Conservation (phyloP, 2,888 invertebrate genomes). For the Tenthredo notha region DNA sequence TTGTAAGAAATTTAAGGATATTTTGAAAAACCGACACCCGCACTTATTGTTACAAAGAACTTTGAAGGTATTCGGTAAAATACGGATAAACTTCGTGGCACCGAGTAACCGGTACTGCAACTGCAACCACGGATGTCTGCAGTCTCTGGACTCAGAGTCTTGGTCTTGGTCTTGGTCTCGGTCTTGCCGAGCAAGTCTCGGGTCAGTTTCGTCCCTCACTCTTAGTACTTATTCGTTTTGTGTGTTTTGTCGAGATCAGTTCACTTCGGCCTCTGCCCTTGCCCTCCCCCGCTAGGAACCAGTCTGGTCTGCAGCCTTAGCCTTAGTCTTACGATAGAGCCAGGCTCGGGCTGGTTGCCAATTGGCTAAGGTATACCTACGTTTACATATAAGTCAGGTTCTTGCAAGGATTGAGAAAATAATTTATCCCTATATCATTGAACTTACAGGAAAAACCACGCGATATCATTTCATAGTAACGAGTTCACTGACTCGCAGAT, state of each 20-base stretch:
- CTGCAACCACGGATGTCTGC: constrained; percentile 33
- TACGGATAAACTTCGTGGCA: background rate
- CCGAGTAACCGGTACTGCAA: constrained; percentile 48
- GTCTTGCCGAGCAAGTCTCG: constrained; percentile 24
- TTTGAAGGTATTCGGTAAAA: constrained; percentile 3
- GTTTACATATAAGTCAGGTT: background rate
- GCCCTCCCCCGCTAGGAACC: constrained; percentile 43
- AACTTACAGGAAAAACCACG: background rate
- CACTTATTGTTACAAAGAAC: background rate
- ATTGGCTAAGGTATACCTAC: constrained; percentile 59
- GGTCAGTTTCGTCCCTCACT: constrained; percentile 32
- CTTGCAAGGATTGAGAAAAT: constrained; percentile 11
- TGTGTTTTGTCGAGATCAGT: constrained; percentile 54
- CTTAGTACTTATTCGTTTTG: constrained; percentile 45
- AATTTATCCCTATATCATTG: constrained; percentile 7
- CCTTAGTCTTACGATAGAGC: constrained; percentile 59
- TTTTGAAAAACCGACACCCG: background rate
- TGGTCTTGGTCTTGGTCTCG: constrained; percentile 30
- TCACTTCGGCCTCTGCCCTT: constrained; percentile 49
- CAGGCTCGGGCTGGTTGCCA: constrained; percentile 64
- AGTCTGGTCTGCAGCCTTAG: constrained; percentile 45
- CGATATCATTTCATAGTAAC: background rate
- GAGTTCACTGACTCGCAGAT: background rate
- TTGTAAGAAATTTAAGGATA: background rate
- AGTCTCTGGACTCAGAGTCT: constrained; percentile 13